phyloP scores from a whole-genome alignment of 2,888 invertebrate species.

The Abrostola tripartita region DNA sequence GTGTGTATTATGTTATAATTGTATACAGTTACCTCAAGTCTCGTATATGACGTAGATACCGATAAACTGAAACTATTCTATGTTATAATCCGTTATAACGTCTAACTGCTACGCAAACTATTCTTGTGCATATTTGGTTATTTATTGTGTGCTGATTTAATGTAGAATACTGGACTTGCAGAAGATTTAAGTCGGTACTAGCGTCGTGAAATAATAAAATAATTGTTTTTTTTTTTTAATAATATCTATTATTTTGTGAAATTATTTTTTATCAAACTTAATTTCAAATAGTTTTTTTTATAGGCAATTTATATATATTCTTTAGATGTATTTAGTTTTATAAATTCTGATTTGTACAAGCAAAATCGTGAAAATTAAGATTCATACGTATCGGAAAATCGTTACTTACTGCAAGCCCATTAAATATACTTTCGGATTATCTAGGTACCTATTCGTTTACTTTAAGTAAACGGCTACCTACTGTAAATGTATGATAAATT shows the following conservation, averaged over 20 bases:
- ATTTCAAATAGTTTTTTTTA: too few species aligned
- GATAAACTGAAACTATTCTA: constrained; percentile 42
- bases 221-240: neutral
- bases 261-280: too few species aligned
- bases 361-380: neutral
- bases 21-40: constrained; percentile 39
- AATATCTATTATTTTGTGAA: neutral
- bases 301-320: too few species aligned
- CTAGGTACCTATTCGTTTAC: constrained; percentile 1
- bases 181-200: neutral
- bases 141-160: constrained; percentile 46
- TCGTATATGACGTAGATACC: constrained; percentile 25
- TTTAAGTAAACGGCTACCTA: constrained; percentile 16
- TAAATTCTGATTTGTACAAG: neutral
- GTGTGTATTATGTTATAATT: constrained; percentile 10
- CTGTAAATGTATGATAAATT: constrained; percentile 16
- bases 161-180: constrained; percentile 41
- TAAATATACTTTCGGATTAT: constrained; percentile 1
- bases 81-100: constrained; percentile 20
- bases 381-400: neutral
- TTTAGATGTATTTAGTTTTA: too few species aligned
- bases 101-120: constrained; percentile 49
- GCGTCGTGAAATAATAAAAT: too few species aligned
- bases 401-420: constrained; percentile 32
- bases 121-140: constrained; percentile 46